A percentile compares a stretch with the other conserved stretches of the same genome.
These are phyloP conservation scores for Percina caprodes DNA, from an alignment of 2,113 vertebrate species.

Conservation along the genomic window DNA sequence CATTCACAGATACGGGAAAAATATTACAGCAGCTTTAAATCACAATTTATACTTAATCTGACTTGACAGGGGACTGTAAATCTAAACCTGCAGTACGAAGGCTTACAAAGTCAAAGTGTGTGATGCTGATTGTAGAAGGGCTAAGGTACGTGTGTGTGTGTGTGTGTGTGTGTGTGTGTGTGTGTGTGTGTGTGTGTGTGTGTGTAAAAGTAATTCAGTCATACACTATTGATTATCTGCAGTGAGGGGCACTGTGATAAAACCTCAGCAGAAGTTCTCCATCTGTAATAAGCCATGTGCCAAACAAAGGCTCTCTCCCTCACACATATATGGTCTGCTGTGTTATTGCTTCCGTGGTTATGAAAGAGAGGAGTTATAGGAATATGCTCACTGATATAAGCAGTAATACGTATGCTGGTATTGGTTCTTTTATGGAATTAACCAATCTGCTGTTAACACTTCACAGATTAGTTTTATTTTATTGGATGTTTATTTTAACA, in stretches of 20 bases:
- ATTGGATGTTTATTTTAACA: not conserved
- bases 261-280: constrained; percentile 73
- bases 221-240: constrained; percentile 76
- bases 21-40: constrained; percentile 46
- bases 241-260: constrained; percentile 67
- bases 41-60: constrained; percentile 25
- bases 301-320: constrained; percentile 29
- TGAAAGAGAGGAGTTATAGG: constrained; percentile 20
- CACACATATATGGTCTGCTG: constrained; percentile 7
- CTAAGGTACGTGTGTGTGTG: not conserved
- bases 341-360: constrained; percentile 39
- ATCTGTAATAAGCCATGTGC: constrained; percentile 66
- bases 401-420: constrained; percentile 2
- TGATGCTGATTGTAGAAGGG: not conserved
- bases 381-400: constrained; percentile 36
- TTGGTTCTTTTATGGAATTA: constrained; percentile 18
- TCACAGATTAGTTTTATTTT: not conserved
- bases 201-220: not conserved
- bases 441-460: constrained; percentile 21
- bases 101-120: constrained; percentile 34
- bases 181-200: constrained; percentile 1
- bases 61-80: constrained; percentile 7
- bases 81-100: constrained; percentile 20
- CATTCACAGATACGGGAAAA: constrained; percentile 6
- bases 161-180: too few relatives aligned